Evolutionary conservation across 1,140 invertebrate genomes (phyloP), one percentile per base, ranked within the genome.

Genomic region (Galleria mellonella): DNA sequence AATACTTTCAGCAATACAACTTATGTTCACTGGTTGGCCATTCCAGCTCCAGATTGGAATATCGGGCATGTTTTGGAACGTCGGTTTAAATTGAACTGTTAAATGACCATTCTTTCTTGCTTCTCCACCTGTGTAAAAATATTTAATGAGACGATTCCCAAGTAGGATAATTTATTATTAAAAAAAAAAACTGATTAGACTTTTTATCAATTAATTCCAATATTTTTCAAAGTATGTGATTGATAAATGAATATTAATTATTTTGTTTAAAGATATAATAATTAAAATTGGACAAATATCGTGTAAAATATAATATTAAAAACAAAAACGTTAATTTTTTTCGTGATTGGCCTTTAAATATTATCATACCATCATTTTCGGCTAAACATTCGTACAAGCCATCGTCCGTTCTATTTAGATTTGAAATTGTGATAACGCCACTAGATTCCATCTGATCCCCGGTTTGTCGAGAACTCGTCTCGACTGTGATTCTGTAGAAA

Each of bases 311-410:
- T n/a, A n/a, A n/a, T n/a, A n/a, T n/a, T n/a, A n/a, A n/a, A n/a
- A n/a, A n/a, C n/a, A n/a, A n/a, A n/a, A n/a, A n/a, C n/a, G n/a
- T n/a, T n/a, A n/a, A n/a, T n/a, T n/a, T n/a, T n/a, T n/a, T 29
- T 5, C 4, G 9, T 29, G 28, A 5, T 29, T 29, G 28, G 4
- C 12, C 15, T 27, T 38, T 45, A 32, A 13, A 2, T 27, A 36
- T 43, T 33, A 12, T 23, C 38, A 30, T 69, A 83, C 81, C 94
- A 57, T 90, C 89, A 61, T 97, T 97, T 44, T 88, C 86, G 0
- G 95, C 95, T 29, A 94, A 89, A 65, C 96, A 98, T 62, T 93
- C 94, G 74, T 98, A 98, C 0, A 97, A 75, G 0, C 96, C 96
- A 82, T 97, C 96, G 74, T 97, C 94, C 0, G 87, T 86, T 30